Evolutionary conservation across 2,888 invertebrate species (phyloP), one percentile per base, ranked within the genome.

Genomic region (Allygus modestus): DNA sequence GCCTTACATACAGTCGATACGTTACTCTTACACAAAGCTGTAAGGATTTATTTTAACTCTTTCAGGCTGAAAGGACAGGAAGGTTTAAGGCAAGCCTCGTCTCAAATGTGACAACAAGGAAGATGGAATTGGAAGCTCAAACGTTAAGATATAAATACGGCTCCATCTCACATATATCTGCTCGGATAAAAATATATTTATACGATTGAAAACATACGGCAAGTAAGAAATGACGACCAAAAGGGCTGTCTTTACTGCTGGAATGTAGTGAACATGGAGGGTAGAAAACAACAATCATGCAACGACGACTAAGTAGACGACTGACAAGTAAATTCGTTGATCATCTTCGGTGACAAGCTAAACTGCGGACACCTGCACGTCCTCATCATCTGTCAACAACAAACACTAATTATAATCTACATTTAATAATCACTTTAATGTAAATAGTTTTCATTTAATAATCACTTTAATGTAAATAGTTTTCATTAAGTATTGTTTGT

Each of bases 291-390:
- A 77, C 77, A 77, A 77, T 17, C 77, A 77, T 77, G 77, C 77
- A 77, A 77, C 77, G 54, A 77, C 33, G 51, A 77, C 51, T 77
- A 77, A 26, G 54, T 41, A 51, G 31, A 51, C 20, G 31, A 77
- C 77, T 51, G 77, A 73, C 23, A 43, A 51, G 77, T 77, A 77
- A 51, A 77, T 77, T 77, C 77, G 77, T 77, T 77, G 77, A 46
- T 77, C n/a, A 73, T 31, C 23, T 43, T 31, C 31, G 12, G 0
- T 7, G 12, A 4, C 7, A 73, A 46, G 23, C n/a, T 61, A 92
- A 85, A 94, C 94, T 85, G 94, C 94, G 82, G 94, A 94, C 86
- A 94, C 94, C 90, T 94, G 94, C 83, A 94, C 92, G 89, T 93
- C 93, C 88, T 94, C 94, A 88, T 94, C 94, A 91, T 93, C 93